Percentiles rank a stretch among this genome's conserved stretches.
Evolutionary conservation across 2,888 invertebrate genomes (phyloP).

Genomic region (Eupithecia inturbata): DNA sequence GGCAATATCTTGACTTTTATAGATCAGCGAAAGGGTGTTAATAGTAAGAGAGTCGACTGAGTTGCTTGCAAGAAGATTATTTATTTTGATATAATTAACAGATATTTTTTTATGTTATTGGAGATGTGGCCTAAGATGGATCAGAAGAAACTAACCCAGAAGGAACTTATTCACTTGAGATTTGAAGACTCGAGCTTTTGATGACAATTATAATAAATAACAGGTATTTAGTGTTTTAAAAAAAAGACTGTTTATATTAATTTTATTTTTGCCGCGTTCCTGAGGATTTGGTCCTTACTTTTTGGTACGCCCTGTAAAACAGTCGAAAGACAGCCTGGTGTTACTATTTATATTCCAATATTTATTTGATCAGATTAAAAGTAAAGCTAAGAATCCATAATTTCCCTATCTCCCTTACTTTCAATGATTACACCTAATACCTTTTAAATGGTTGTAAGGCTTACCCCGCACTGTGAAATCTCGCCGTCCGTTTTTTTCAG

Average conservation of each 20-base stretch:
- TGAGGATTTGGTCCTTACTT: too few relatives aligned
- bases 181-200: background rate
- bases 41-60: background rate
- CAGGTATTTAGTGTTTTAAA: too few relatives aligned
- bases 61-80: background rate
- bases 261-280: background rate
- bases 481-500: too few relatives aligned
- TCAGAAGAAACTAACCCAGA: too few relatives aligned
- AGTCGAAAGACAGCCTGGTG: background rate
- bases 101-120: too few relatives aligned
- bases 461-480: too few relatives aligned
- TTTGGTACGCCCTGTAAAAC: background rate
- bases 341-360: background rate
- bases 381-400: background rate
- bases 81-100: too few relatives aligned
- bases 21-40: background rate
- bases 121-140: background rate
- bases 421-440: background rate
- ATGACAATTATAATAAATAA: background rate
- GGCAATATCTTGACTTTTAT: background rate
- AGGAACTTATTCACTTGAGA: background rate
- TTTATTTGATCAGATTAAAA: background rate
- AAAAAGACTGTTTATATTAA: too few relatives aligned
- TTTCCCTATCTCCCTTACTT: background rate
- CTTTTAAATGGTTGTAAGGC: background rate